These are phyloP conservation scores for Eulacestoma nigropectus DNA, from an alignment of 2,113 vertebrate species.

Conservation along the genomic window DNA sequence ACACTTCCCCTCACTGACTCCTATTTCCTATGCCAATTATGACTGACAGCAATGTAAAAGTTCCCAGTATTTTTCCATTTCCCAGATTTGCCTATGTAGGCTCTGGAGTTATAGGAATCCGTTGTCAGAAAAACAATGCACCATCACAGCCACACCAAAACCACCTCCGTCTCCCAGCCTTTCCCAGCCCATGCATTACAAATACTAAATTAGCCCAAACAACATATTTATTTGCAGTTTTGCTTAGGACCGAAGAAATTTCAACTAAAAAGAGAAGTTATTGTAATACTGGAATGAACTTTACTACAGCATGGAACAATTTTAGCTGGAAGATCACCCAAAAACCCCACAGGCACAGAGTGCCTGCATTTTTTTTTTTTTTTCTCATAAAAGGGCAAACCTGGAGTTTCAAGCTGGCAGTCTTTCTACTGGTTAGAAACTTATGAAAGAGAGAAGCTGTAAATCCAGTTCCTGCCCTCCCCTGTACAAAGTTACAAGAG, in stretches of 20 bases:
- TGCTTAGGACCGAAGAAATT: rapidly evolving
- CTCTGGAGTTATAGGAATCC: not conserved
- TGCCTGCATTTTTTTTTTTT: not conserved
- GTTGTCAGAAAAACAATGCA: not conserved
- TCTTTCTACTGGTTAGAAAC: not conserved
- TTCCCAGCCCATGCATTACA: not conserved
- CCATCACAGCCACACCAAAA: not conserved
- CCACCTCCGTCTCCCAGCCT: not conserved
- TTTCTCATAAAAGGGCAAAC: not conserved
- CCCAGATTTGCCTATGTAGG: not conserved
- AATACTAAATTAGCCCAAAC: not conserved
- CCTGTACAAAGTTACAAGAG: not conserved
- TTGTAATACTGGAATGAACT: not conserved
- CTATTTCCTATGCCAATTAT: not conserved
- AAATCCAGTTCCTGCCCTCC: not conserved
- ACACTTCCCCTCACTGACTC: not conserved
- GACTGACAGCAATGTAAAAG: not conserved
- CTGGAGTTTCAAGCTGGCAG: not conserved
- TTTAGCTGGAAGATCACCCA: not conserved
- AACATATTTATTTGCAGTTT: not conserved
- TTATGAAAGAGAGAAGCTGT: not conserved
- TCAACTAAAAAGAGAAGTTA: not conserved
- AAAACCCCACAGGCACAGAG: not conserved
- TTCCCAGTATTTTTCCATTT: not conserved
- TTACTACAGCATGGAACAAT: not conserved